A percentile compares a stretch with the other conserved stretches of the same genome.
phyloP scores from a whole-genome alignment of 2,113 vertebrate genomes.

The Galbula dea region DNA sequence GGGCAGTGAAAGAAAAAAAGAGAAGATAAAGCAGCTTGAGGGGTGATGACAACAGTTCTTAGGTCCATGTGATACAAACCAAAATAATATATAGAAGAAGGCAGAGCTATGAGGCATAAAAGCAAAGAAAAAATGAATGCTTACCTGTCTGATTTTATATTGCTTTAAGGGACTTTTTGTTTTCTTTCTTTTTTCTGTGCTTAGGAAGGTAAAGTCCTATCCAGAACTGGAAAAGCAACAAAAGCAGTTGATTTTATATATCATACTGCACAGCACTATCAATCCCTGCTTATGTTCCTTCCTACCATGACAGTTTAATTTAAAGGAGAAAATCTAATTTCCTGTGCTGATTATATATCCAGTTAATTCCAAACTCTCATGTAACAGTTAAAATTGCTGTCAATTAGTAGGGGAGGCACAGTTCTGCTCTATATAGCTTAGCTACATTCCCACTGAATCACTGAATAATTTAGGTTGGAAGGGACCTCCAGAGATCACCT shows the following conservation, averaged over 20 bases:
- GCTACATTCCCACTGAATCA: not conserved
- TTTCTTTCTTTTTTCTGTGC: not conserved
- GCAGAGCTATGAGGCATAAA: not conserved
- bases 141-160: not conserved
- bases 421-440: not conserved
- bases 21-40: not conserved
- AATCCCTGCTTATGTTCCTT: not conserved
- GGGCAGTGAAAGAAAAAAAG: not conserved
- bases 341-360: slow-evolving; percentile 17
- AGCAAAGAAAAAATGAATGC: not conserved
- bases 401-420: not conserved
- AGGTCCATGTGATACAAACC: not conserved
- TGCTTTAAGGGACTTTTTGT: not conserved
- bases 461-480: not conserved
- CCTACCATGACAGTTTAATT: slow-evolving; percentile 47
- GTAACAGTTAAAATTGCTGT: slow-evolving; percentile 25
- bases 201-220: not conserved
- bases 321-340: slow-evolving; percentile 63
- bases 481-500: not conserved
- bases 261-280: not conserved
- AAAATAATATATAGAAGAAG: not conserved
- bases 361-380: slow-evolving; percentile 32
- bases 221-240: not conserved
- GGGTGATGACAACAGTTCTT: not conserved
- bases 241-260: not conserved